Conservation (phyloP, 2,888 invertebrate species). For the Mongoloraphidia duomilia region DNA sequence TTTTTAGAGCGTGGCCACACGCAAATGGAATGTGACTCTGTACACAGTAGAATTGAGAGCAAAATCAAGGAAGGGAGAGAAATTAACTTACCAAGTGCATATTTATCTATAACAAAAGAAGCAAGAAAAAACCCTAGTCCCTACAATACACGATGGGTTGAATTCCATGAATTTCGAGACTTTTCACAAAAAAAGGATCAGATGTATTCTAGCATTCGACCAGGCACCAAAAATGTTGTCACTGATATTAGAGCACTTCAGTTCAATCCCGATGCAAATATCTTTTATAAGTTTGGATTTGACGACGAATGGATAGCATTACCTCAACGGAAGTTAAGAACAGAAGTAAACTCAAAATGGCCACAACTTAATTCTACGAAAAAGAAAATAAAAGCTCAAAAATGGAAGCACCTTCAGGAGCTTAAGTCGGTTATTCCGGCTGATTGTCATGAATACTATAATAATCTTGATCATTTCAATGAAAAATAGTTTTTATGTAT, state of each 20-base stretch:
- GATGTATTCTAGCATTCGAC: slow-evolving; percentile 4
- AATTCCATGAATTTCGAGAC: slow-evolving; percentile 9
- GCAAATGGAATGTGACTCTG: slow-evolving; percentile 19
- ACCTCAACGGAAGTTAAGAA: neutral
- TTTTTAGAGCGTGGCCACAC: slow-evolving; percentile 19
- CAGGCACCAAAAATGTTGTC: slow-evolving; percentile 6
- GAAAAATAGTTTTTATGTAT: too few relatives aligned
- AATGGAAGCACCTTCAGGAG: too few relatives aligned
- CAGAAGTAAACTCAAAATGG: too few relatives aligned
- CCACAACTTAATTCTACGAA: too few relatives aligned
- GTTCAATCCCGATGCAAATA: slow-evolving; percentile 5
- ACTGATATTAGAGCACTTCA: slow-evolving; percentile 7
- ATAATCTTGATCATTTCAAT: too few relatives aligned
- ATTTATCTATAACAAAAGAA: slow-evolving; percentile 8
- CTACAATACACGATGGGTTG: slow-evolving; percentile 13
- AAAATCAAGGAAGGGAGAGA: slow-evolving; percentile 9
- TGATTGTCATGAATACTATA: too few relatives aligned
- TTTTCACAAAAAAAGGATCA: neutral
- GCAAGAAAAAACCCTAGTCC: slow-evolving; percentile 14
- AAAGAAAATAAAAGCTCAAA: too few relatives aligned
- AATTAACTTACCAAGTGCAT: slow-evolving; percentile 14
- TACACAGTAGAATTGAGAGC: slow-evolving; percentile 17
- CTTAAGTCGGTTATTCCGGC: too few relatives aligned
- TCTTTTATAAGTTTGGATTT: slow-evolving; percentile 5
- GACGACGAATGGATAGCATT: neutral